Conservation (phyloP, 2,888 invertebrate genomes). For the Ophion ellenae region DNA sequence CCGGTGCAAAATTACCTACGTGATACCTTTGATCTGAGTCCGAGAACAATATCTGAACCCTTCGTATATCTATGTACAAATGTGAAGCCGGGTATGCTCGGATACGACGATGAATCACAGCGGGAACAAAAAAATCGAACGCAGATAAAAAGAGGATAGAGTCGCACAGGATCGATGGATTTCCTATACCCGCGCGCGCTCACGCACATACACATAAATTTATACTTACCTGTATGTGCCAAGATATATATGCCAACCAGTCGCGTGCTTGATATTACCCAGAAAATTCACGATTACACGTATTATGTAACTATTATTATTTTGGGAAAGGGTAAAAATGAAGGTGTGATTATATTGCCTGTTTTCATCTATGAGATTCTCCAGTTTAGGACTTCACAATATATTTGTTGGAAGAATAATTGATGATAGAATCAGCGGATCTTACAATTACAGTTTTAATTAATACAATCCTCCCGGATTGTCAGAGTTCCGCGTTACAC, state of each 20-base stretch:
- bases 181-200: background rate
- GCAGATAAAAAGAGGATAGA: slow-evolving; percentile 32
- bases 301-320: slow-evolving; percentile 3
- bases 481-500: too few relatives aligned
- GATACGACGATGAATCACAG: slow-evolving; percentile 52
- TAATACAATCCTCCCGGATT: too few relatives aligned
- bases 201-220: background rate
- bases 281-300: slow-evolving; percentile 49
- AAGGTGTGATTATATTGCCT: background rate
- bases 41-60: slow-evolving; percentile 39
- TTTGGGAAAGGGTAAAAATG: slow-evolving; percentile 12
- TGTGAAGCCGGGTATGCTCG: slow-evolving; percentile 18
- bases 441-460: too few relatives aligned
- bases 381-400: too few relatives aligned
- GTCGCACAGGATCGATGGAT: slow-evolving; percentile 16
- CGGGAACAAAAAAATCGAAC: slow-evolving; percentile 14
- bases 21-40: slow-evolving; percentile 60
- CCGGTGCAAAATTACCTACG: slow-evolving; percentile 58
- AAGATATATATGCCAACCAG: background rate
- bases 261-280: slow-evolving; percentile 35
- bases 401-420: too few relatives aligned
- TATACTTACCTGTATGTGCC: background rate
- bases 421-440: too few relatives aligned
- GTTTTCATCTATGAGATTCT: background rate
- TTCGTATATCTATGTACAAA: background rate